Conservation (phyloP, 2,113 vertebrate genomes). For the Aegotheles bennettii region DNA sequence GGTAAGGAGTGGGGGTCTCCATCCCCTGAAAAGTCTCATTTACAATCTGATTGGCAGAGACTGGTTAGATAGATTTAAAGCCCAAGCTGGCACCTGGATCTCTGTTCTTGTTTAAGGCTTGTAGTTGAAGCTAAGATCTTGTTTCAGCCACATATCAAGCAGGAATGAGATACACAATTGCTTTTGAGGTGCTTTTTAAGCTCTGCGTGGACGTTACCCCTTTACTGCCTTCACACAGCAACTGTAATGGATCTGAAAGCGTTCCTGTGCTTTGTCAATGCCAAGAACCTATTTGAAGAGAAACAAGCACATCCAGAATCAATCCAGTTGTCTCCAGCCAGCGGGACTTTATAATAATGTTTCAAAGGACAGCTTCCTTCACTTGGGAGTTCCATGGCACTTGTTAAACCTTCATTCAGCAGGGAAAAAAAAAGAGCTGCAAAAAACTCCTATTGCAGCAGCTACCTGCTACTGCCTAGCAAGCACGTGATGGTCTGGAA, state of each 20-base stretch:
- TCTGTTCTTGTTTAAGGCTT: neutral
- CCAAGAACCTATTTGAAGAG: neutral
- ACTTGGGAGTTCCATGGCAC: neutral
- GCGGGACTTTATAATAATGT: neutral
- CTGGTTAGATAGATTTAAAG: neutral
- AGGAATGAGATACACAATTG: neutral
- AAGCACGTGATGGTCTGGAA: neutral
- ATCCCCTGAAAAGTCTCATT: neutral
- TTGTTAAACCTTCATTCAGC: neutral
- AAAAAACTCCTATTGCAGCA: neutral
- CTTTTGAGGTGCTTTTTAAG: neutral
- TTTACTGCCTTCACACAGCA: neutral
- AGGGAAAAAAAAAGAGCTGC: neutral
- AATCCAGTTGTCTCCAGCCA: neutral
- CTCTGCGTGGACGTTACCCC: neutral
- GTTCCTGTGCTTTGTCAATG: neutral
- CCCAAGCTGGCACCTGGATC: neutral
- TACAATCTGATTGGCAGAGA: neutral
- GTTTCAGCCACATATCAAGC: neutral
- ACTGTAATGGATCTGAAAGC: neutral
- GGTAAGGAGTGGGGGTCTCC: neutral
- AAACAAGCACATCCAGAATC: neutral
- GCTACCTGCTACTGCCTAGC: neutral
- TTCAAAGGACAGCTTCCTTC: neutral
- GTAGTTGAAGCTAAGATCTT: neutral